Evolutionary conservation across 35 echinoderm and acorn worm species (phyloP), one percentile per base, ranked within the genome.

Genomic region (Apostichopus californicus): DNA sequence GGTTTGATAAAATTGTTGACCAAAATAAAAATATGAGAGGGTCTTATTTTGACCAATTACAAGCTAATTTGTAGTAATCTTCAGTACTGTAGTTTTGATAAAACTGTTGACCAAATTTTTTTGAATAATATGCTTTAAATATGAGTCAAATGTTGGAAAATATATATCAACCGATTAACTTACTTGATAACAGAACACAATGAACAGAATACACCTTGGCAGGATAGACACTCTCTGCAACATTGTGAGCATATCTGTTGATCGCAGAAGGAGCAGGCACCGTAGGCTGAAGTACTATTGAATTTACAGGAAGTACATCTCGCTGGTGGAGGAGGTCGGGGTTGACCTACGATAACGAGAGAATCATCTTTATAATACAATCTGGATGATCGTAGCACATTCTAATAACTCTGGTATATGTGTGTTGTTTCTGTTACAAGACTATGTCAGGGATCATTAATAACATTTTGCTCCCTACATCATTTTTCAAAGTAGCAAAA

Each of bases 181-280:
- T 72, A 89, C 86, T 89, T 89, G 60, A 89, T 89, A n/a, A 89
- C 9, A 17, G 86, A 89, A 53, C 86, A 89, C n/a, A 89, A 55
- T 11, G 86, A 89, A 55, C 86, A 89, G 86, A 89, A 89, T 18
- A 89, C 10, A 12, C 60, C 61, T 34, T n/a, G 8, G 22, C 86
- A 89, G n/a, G 57, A 54, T 5, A 89, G 8, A 73, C 86, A 89
- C 61, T 89, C 86, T 89, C 86, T 89, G 14, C 86, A 89, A 22
- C 86, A 89, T 15, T 89, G 86, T 58, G 63, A 66, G 25, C 86
- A 89, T n/a, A 89, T 72, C 17, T 60, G 63, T 23, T 64, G 57
- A n/a, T 89, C 86, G 72, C 86, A 89, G 63, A 89, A 89, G 1
- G 57, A 13, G 59, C 86, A 89, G 13, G 20, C 15, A n/a, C 57